These are phyloP conservation scores for Protobothrops flavoviridis DNA, from an alignment of 2,113 vertebrate genomes.

Conservation along the genomic window DNA sequence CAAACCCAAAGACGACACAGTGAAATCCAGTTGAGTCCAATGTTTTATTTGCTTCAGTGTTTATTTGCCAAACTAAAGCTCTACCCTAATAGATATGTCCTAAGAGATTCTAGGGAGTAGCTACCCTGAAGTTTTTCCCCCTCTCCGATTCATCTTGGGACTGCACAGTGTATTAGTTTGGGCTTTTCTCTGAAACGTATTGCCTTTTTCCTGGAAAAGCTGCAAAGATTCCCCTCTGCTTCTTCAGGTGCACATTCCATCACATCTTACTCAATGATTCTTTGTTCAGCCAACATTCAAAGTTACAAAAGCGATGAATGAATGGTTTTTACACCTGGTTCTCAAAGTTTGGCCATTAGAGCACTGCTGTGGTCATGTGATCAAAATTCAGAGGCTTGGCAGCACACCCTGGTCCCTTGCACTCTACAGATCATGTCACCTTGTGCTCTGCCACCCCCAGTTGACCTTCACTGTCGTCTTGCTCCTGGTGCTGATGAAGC, in stretches of 20 bases:
- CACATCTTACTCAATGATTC: neutral
- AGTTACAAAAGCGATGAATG: neutral
- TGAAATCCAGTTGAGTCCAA: neutral
- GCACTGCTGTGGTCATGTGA: too few relatives aligned
- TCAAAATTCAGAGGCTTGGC: too few relatives aligned
- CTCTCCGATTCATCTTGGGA: neutral
- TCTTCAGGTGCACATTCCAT: neutral
- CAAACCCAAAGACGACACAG: neutral
- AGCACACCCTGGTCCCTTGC: too few relatives aligned
- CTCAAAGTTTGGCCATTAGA: too few relatives aligned
- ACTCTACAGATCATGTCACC: too few relatives aligned
- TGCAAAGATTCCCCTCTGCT: neutral
- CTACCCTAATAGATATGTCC: neutral
- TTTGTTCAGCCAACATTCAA: neutral
- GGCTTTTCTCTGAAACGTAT: neutral
- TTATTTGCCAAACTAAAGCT: neutral
- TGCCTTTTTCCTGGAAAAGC: neutral
- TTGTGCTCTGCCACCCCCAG: too few relatives aligned
- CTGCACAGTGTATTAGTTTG: neutral
- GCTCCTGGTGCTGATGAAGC: too few relatives aligned
- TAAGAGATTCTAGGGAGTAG: neutral
- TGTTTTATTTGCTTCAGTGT: neutral
- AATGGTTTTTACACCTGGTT: neutral
- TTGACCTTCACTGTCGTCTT: too few relatives aligned
- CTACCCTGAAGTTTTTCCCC: neutral